Evolutionary conservation across 2,113 vertebrate species (phyloP).

Genomic region (Oceanodroma tethys): DNA sequence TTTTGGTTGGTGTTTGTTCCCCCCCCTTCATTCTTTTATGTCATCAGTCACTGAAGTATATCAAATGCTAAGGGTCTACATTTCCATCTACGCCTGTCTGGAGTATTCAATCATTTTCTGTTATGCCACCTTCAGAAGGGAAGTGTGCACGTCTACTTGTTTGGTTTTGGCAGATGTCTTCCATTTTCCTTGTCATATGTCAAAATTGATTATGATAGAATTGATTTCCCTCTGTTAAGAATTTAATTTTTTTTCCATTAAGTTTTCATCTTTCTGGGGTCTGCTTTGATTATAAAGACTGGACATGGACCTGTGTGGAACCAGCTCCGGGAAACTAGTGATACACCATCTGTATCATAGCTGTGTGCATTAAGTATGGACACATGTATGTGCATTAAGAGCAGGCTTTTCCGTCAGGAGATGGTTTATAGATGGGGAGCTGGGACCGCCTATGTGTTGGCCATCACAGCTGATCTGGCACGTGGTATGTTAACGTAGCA

Average conservation of each 20-base stretch:
- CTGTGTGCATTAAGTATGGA: too few relatives aligned
- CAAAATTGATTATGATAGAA: background rate
- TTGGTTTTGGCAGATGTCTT: constrained; percentile 5
- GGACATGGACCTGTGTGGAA: background rate
- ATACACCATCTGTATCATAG: background rate
- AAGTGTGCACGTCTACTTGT: background rate
- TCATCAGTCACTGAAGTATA: background rate
- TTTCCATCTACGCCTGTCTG: constrained; percentile 7
- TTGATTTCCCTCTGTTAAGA: background rate
- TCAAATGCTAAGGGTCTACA: background rate
- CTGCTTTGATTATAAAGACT: background rate
- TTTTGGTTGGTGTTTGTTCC: background rate
- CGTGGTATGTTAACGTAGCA: fast-evolving
- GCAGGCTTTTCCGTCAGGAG: background rate
- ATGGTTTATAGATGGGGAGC: background rate
- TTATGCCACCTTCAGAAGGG: background rate
- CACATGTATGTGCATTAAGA: background rate
- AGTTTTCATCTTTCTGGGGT: background rate
- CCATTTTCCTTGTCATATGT: background rate
- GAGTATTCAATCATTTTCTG: background rate
- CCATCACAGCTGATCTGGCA: background rate
- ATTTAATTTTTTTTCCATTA: background rate
- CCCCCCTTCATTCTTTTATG: background rate
- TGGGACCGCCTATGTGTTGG: background rate
- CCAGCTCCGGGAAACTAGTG: background rate